Conservation (phyloP, 2,797 vertebrate genomes). For the Rhyacichthys aspro region DNA sequence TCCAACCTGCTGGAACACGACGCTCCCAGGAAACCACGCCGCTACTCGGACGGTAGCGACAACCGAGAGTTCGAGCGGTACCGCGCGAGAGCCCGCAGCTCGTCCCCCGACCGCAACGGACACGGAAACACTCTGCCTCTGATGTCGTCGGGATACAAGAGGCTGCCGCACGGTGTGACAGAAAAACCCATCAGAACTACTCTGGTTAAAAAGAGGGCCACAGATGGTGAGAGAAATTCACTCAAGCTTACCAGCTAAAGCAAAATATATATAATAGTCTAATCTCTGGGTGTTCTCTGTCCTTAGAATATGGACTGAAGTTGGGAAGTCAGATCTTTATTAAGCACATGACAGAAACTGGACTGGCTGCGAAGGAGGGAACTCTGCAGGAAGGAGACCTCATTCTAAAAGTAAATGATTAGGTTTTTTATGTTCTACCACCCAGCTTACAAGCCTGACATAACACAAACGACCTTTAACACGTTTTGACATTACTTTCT, state of each 20-base stretch:
- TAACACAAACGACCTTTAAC: too few species aligned
- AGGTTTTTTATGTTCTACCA: neutral
- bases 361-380: slow-evolving; percentile 86
- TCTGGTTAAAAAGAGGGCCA: slow-evolving; percentile 84
- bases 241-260: neutral
- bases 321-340: slow-evolving; percentile 98
- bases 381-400: slow-evolving; percentile 94
- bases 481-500: neutral
- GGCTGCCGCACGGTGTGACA: slow-evolving; percentile 76
- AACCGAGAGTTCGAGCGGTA: slow-evolving; percentile 65
- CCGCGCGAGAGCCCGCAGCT: slow-evolving; percentile 61
- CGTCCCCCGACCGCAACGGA: slow-evolving; percentile 65
- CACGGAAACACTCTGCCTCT: slow-evolving; percentile 75
- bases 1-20: slow-evolving; percentile 77
- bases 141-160: slow-evolving; percentile 88
- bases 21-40: slow-evolving; percentile 43
- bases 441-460: too few species aligned
- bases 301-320: slow-evolving; percentile 93
- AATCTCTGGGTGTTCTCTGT: neutral
- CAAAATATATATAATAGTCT: too few species aligned
- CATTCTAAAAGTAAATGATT: slow-evolving; percentile 86
- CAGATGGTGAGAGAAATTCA: slow-evolving; percentile 81
- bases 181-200: slow-evolving; percentile 86
- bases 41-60: slow-evolving; percentile 84
- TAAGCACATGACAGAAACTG: slow-evolving; percentile 92